Evolutionary conservation across 2,888 invertebrate species (phyloP), one percentile per base, ranked within the genome.

Genomic region (Hofmannophila pseudospretella): DNA sequence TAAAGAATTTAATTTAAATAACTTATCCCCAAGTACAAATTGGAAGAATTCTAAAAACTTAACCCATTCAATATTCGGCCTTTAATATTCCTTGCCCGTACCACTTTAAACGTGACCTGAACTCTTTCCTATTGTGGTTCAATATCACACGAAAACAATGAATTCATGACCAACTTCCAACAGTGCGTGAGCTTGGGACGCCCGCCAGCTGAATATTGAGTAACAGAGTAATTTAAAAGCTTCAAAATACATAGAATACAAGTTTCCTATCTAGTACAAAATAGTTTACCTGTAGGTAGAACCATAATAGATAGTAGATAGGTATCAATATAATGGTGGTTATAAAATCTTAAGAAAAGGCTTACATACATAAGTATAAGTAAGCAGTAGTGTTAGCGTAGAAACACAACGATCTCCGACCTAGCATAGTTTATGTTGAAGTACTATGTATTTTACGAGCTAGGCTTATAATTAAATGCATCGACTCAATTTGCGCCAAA

Each of bases 141-240:
- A 75, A 79, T 82, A 80, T 77, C 76, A 77, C 74, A 73, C 74
- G 69, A 72, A 81, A 80, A 84, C 81, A 84, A 84, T 82, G 74
- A 80, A 75, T 74, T 75, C 81, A 84, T 71, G 78, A 80, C 69
- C 75, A 78, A 77, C 73, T 76, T 68, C 73, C 73, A 73, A 49
- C 47, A 47, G 64, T 66, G 76, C 72, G 75, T 72, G 70, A 65
- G 75, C 64, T 62, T 48, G 54, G 51, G 54, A 67, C 59, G 57
- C 44, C 51, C 58, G 62, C 66, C 54, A 42, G 51, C 50, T 58
- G 77, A 77, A 79, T 80, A 60, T 49, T 53, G 65, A 75, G 55
- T 70, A 65, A 76, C 60, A 63, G 60, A 63, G 52, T 53, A 55
- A 49, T 56, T 53, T 42, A 42, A 41, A 47, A 51, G 44, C 41